Evolutionary conservation across 1,140 invertebrate species (phyloP).

Genomic region (Brachionus calyciflorus): DNA sequence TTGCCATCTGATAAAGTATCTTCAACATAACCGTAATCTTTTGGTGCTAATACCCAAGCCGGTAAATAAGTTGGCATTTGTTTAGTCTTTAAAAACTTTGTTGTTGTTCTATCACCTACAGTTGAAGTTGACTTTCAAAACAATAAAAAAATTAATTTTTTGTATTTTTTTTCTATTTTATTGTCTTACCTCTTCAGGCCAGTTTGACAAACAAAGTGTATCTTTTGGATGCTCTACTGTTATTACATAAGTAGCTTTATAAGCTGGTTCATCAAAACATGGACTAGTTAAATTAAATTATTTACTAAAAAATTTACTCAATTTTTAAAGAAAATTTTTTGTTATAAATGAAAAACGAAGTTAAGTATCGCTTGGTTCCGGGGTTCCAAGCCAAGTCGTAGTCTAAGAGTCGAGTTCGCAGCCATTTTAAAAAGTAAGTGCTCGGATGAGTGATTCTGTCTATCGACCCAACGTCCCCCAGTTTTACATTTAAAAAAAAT

Average conservation of each 20-base stretch:
- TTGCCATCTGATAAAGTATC: background rate
- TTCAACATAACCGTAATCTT: background rate
- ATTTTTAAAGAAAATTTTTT: too few relatives aligned
- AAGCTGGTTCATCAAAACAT: conserved; percentile 46
- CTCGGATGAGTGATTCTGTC: too few relatives aligned
- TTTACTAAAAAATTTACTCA: background rate
- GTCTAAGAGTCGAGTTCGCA: too few relatives aligned
- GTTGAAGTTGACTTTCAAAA: background rate
- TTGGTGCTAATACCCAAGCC: conserved; percentile 10
- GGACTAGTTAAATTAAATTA: conserved; percentile 13
- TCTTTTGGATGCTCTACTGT: conserved; percentile 44
- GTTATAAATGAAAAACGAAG: too few relatives aligned
- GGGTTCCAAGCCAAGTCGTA: too few relatives aligned
- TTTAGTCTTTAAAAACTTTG: conserved; percentile 9
- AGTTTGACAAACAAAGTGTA: conserved; percentile 31
- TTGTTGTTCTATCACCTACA: background rate
- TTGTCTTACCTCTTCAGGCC: background rate
- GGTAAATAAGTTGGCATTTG: conserved; percentile 30
- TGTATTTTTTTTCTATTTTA: background rate
- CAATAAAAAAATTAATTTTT: background rate
- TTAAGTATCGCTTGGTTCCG: too few relatives aligned
- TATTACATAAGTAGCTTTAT: conserved; percentile 68
- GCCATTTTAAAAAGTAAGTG: too few relatives aligned
- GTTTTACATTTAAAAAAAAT: background rate
- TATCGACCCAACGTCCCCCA: background rate